Evolutionary conservation across 2,888 invertebrate genomes (phyloP).

Genomic region (Palloptera scutellata): DNA sequence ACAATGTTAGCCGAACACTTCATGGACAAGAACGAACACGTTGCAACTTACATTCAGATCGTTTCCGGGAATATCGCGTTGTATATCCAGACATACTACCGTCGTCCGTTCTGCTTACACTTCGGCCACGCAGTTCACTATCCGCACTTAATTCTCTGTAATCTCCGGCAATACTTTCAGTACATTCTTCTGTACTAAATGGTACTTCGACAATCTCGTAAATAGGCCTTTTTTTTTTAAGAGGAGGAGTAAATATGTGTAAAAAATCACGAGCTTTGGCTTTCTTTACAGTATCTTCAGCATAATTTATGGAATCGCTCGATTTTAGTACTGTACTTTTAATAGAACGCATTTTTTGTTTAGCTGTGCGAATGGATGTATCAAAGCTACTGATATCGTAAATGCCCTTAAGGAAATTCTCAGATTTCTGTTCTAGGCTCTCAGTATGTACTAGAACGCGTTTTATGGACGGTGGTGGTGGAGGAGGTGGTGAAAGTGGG

Average conservation of each 20-base stretch:
- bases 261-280: slow-evolving; percentile 63
- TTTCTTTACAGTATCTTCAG: slow-evolving; percentile 64
- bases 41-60: slow-evolving; percentile 56
- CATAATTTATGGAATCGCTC: slow-evolving; percentile 61
- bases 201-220: slow-evolving; percentile 63
- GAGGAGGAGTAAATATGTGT: slow-evolving; percentile 63
- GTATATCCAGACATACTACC: slow-evolving; percentile 67
- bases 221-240: slow-evolving; percentile 57
- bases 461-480: slow-evolving; percentile 56
- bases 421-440: slow-evolving; percentile 61
- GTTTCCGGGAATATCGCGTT: slow-evolving; percentile 69
- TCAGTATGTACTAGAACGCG: slow-evolving; percentile 62
- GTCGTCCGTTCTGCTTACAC: slow-evolving; percentile 58
- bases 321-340: slow-evolving; percentile 63
- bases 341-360: slow-evolving; percentile 62
- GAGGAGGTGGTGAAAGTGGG: slow-evolving; percentile 59
- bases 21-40: background rate
- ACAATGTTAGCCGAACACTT: background rate
- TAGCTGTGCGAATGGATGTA: slow-evolving; percentile 61
- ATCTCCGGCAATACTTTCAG: slow-evolving; percentile 58
- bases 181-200: slow-evolving; percentile 47
- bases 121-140: slow-evolving; percentile 54
- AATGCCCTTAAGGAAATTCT: slow-evolving; percentile 61
- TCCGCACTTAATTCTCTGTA: slow-evolving; percentile 57
- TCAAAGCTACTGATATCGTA: slow-evolving; percentile 58